phyloP scores from a whole-genome alignment of 2,113 vertebrate genomes.

The Dicaeum eximium region DNA sequence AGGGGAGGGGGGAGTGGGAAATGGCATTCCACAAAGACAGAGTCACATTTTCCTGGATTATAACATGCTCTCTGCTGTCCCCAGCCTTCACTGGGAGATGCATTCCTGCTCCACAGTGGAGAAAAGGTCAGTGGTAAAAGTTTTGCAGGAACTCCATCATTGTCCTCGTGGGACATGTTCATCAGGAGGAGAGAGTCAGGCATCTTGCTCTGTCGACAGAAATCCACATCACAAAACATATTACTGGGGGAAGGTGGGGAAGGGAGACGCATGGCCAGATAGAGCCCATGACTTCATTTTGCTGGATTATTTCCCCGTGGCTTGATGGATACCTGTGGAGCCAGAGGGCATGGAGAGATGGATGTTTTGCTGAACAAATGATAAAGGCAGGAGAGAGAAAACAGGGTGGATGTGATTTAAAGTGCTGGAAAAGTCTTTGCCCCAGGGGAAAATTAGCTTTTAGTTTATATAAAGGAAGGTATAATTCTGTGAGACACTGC shows the following conservation, averaged over 20 bases:
- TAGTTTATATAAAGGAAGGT: background rate
- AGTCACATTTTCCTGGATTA: conserved; percentile 48
- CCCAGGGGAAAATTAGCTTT: background rate
- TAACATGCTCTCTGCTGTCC: background rate
- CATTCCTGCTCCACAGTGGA: background rate
- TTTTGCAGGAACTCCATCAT: conserved; percentile 29
- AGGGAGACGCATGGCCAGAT: background rate
- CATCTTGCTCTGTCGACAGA: conserved; percentile 20
- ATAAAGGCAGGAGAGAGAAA: background rate
- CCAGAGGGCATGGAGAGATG: accelerated
- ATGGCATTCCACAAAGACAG: conserved; percentile 35
- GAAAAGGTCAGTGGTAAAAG: conserved; percentile 38
- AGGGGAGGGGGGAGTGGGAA: background rate
- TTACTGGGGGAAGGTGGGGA: background rate
- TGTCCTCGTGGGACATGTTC: background rate
- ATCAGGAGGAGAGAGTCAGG: conserved; percentile 12
- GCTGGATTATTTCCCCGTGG: background rate
- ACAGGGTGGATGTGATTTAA: background rate
- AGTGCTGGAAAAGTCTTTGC: background rate
- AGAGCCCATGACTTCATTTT: background rate
- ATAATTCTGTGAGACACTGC: background rate
- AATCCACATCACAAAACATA: conserved; percentile 11
- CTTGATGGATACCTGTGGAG: background rate
- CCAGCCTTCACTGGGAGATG: background rate
- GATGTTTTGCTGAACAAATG: background rate